A percentile compares a stretch with the other conserved stretches of the same genome.
These are phyloP conservation scores for Anisognathus igniventris DNA, from an alignment of 2,797 vertebrate species.

Conservation along the genomic window DNA sequence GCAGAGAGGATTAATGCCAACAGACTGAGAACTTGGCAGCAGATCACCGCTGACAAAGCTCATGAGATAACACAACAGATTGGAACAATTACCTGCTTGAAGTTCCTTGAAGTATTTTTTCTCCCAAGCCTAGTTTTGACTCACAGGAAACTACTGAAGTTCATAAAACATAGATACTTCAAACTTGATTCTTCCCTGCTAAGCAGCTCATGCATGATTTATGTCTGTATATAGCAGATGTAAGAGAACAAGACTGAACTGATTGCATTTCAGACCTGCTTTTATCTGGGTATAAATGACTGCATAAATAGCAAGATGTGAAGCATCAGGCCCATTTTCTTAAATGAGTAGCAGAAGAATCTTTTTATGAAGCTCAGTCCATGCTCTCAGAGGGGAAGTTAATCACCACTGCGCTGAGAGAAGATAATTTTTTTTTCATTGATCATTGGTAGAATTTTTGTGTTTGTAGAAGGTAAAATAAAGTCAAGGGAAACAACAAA, in stretches of 20 bases:
- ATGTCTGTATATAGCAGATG: slow-evolving; percentile 5
- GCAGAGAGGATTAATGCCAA: not conserved
- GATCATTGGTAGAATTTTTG: not conserved
- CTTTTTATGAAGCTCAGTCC: not conserved
- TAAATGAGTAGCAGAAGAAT: not conserved
- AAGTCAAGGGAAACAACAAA: not conserved
- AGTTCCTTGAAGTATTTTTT: not conserved
- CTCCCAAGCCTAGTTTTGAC: not conserved
- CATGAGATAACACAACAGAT: not conserved
- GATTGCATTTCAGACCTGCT: slow-evolving; percentile 47
- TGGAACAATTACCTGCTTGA: not conserved
- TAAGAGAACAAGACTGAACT: slow-evolving; percentile 32
- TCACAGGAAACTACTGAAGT: not conserved
- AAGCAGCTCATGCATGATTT: slow-evolving; percentile 49
- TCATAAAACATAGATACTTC: slow-evolving; percentile 12
- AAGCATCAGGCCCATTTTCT: not conserved
- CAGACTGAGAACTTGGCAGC: not conserved
- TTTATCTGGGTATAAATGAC: slow-evolving; percentile 19
- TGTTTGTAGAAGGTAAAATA: not conserved
- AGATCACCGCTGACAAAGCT: not conserved
- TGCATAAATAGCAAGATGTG: not conserved
- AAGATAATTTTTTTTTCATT: not conserved
- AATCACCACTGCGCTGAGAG: not conserved
- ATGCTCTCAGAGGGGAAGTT: not conserved
- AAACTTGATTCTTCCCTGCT: not conserved